Evolutionary conservation across 2,113 vertebrate species (phyloP), one percentile per base, ranked within the genome.

Genomic region (Passerina amoena): DNA sequence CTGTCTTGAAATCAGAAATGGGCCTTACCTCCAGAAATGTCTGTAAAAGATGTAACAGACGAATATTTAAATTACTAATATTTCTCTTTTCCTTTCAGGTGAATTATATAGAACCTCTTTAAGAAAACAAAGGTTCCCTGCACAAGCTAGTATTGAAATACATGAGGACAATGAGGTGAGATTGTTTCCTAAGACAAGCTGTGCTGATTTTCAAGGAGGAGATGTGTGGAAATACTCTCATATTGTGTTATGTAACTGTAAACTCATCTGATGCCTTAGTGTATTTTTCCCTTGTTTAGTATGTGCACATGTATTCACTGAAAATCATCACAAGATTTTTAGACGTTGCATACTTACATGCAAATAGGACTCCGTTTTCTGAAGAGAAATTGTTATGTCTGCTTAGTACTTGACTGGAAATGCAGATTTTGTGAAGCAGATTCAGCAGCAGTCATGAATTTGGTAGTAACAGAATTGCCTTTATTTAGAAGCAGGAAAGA

Each of bases 61-160:
- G 51, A 69, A 30, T 77, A n/a, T 45, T 90, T 60, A 15, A 42
- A 9, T 59, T 33, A 42, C 53, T 23, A 35, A 20, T 60, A 48
- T 10, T 20, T 45, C 35, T 89, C 20, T 79, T 42, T 82, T 75
- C 54, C 33, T 92, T 91, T 63, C 95, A 98, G 98, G 98, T 95
- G 98, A 98, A 72, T 96, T 99, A 63, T 99, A 98, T 94, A 98
- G 98, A 72, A 93, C 97, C 9, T 98, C 98, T 91, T 90, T 98
- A 96, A 98, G 98, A 45, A 98, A 98, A 82, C 98, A 98, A 63
- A 98, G 87, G 83, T 98, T 98, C 82, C 97, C 98, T 5, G 97
- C 98, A 33, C 99, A 99, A 96, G 98, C 98, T 96, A 99, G 99
- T 97, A 97, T 99, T 27, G 99, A 99, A 94, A 98, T 99, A 56